Evolutionary conservation across 2,113 vertebrate genomes (phyloP).

Genomic region (Montifringilla adamsi): DNA sequence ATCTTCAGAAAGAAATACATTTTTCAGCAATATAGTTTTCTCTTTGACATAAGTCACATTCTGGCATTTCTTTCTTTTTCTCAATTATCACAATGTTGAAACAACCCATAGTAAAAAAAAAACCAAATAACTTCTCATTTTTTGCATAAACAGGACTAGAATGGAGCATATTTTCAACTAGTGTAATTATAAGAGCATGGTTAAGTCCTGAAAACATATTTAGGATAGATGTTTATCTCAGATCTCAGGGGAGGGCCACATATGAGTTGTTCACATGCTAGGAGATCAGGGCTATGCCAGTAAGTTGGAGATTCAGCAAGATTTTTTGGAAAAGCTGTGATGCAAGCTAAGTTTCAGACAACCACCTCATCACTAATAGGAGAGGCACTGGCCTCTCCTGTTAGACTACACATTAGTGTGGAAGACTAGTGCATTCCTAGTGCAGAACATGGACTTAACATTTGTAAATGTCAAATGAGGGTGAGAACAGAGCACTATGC

Average conservation of each 20-base stretch:
- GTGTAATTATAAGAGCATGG: background rate
- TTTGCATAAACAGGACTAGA: background rate
- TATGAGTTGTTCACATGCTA: background rate
- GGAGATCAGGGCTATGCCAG: background rate
- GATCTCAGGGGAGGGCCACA: background rate
- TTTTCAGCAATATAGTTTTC: conserved; percentile 1
- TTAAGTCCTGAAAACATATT: background rate
- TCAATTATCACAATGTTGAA: background rate
- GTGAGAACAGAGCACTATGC: fast-evolving
- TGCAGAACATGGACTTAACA: background rate
- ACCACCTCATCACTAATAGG: background rate
- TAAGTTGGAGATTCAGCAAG: background rate
- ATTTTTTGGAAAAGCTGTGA: background rate
- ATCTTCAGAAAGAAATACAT: background rate
- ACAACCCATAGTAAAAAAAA: background rate
- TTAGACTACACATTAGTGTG: background rate
- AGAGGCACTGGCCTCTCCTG: background rate
- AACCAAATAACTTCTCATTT: background rate
- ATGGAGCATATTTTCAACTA: background rate
- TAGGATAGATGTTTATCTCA: background rate
- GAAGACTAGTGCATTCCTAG: background rate
- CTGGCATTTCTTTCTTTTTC: background rate
- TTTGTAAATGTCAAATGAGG: background rate
- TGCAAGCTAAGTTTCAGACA: background rate
- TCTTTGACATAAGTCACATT: background rate